Conservation (phyloP, 2,888 invertebrate genomes). For the Eupeodes luniger region DNA sequence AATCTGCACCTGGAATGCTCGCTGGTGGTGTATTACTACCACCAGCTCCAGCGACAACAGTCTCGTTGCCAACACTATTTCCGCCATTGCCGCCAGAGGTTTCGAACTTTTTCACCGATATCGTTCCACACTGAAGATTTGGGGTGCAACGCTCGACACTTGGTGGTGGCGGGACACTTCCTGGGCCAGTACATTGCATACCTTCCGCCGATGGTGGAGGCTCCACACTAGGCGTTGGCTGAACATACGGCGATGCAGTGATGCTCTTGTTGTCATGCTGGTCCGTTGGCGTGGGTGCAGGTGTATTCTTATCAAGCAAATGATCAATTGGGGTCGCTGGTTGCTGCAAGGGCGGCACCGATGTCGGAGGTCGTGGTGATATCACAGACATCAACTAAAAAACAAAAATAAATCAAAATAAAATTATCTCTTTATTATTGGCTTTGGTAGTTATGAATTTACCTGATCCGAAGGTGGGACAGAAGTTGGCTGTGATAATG, state of each 20-base stretch:
- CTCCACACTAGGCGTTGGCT: slow-evolving; percentile 83
- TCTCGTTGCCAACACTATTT: background rate
- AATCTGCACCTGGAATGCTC: slow-evolving; percentile 68
- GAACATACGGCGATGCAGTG: slow-evolving; percentile 83
- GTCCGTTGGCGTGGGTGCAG: slow-evolving; percentile 84
- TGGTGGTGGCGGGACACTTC: slow-evolving; percentile 80
- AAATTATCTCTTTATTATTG: background rate
- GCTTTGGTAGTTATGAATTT: slow-evolving; percentile 63
- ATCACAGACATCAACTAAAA: slow-evolving; percentile 82
- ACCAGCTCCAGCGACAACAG: slow-evolving; percentile 36
- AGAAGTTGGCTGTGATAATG: slow-evolving; percentile 90
- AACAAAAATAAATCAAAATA: background rate
- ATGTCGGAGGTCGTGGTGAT: slow-evolving; percentile 88
- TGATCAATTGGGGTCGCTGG: slow-evolving; percentile 84
- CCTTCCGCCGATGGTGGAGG: slow-evolving; percentile 81
- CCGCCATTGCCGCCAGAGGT: slow-evolving; percentile 46
- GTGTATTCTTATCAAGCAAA: slow-evolving; percentile 83
- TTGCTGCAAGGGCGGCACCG: slow-evolving; percentile 83
- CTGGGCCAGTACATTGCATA: slow-evolving; percentile 78
- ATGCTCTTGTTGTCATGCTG: slow-evolving; percentile 84
- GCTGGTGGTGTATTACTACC: slow-evolving; percentile 57
- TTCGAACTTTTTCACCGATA: slow-evolving; percentile 82
- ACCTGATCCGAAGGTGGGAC: slow-evolving; percentile 86
- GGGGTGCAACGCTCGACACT: slow-evolving; percentile 79
- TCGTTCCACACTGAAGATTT: slow-evolving; percentile 80